phyloP scores from a whole-genome alignment of 2,888 invertebrate species.

The Phengaris arion region DNA sequence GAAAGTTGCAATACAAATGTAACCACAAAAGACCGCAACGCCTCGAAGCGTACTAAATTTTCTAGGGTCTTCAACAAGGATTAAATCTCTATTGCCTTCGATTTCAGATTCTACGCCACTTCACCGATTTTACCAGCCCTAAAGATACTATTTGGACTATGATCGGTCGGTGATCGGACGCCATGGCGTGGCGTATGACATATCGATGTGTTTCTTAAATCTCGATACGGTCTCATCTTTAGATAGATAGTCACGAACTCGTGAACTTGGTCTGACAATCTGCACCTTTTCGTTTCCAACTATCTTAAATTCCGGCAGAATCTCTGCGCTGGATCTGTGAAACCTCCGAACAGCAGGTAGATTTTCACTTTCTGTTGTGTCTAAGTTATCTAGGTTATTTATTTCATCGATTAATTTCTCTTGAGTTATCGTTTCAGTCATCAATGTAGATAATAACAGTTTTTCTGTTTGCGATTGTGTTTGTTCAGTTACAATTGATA shows the following conservation, averaged over 20 bases:
- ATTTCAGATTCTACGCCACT: conserved; percentile 1
- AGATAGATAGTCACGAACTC: conserved; percentile 57
- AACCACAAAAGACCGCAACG: background rate
- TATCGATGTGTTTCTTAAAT: conserved; percentile 50
- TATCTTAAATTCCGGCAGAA: conserved; percentile 49
- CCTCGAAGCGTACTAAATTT: conserved; percentile 8
- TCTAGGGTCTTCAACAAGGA: background rate
- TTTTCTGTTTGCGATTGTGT: background rate
- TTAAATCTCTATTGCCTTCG: background rate
- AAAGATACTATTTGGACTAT: conserved; percentile 50
- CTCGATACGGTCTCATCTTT: conserved; percentile 57
- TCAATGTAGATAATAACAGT: conserved; percentile 45
- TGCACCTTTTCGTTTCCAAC: conserved; percentile 67
- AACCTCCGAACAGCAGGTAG: conserved; percentile 58
- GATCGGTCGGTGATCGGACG: conserved; percentile 50
- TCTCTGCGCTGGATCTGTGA: conserved; percentile 69
- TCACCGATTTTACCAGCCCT: conserved; percentile 18
- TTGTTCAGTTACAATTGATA: conserved; percentile 46
- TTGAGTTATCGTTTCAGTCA: conserved; percentile 51
- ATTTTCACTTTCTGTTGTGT: conserved; percentile 47
- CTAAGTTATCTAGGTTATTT: conserved; percentile 51
- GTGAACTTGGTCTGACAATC: conserved; percentile 62
- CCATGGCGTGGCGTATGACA: conserved; percentile 42
- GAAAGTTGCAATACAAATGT: background rate
- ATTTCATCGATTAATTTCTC: conserved; percentile 51